These are phyloP conservation scores for Melanerpes aurifrons DNA, from an alignment of 2,113 vertebrate genomes.

Conservation along the genomic window DNA sequence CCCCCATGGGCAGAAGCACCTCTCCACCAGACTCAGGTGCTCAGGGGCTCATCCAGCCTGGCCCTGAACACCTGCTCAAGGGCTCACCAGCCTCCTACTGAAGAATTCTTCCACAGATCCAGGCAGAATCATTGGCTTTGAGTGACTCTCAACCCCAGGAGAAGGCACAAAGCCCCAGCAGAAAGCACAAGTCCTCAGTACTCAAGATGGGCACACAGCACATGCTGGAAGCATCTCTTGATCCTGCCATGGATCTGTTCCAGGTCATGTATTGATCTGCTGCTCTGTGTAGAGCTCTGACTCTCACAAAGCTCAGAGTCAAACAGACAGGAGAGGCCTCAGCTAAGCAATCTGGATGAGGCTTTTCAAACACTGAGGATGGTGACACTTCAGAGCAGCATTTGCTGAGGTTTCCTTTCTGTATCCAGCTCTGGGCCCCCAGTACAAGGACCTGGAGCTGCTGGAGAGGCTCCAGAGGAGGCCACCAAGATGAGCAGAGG, in stretches of 20 bases:
- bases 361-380: neutral
- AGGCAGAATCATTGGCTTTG: neutral
- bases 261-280: neutral
- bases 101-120: too few relatives aligned
- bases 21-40: too few relatives aligned
- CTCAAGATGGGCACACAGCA: neutral
- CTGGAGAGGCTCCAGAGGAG: too few relatives aligned
- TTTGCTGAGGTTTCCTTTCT: neutral
- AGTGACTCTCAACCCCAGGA: neutral
- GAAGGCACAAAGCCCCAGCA: neutral
- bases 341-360: rapidly evolving
- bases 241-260: neutral
- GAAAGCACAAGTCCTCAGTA: neutral
- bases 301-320: neutral
- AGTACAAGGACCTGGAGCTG: too few relatives aligned
- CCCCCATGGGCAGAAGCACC: too few relatives aligned
- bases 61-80: too few relatives aligned
- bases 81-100: too few relatives aligned
- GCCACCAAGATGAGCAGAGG: too few relatives aligned
- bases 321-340: neutral
- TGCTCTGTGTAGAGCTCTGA: neutral
- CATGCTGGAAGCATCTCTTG: neutral
- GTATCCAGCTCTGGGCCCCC: neutral
- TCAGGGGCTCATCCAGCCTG: too few relatives aligned
- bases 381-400: rapidly evolving